Percentiles rank a stretch among this genome's conserved stretches.
phyloP scores from a whole-genome alignment of 2,888 invertebrate genomes.

The Drosophila lacicola region DNA sequence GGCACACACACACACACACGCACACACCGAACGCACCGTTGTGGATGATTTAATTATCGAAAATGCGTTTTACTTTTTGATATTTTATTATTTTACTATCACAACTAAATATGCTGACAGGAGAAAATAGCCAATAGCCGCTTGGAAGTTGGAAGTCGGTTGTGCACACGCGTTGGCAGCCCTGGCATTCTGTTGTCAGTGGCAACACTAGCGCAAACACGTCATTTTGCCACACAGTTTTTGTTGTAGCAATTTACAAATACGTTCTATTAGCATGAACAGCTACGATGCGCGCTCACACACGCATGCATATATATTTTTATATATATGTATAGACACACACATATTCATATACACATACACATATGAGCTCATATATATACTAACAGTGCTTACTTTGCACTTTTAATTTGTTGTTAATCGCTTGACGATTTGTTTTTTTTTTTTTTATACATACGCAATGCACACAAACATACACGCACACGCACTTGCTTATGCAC shows the following conservation, averaged over 20 bases:
- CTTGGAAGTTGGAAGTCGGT: constrained; percentile 18
- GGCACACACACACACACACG: constrained; percentile 24
- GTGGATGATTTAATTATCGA: constrained; percentile 5
- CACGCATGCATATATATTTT: constrained; percentile 8
- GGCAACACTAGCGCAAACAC: constrained; percentile 79
- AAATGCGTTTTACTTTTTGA: background rate
- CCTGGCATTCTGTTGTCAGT: constrained; percentile 72
- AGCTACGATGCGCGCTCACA: constrained; percentile 39
- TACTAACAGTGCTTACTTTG: constrained; percentile 51
- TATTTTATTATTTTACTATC: background rate
- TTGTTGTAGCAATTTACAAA: constrained; percentile 63
- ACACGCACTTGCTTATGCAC: constrained; percentile 61
- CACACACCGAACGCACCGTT: constrained; percentile 8
- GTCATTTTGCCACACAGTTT: constrained; percentile 70
- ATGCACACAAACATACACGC: constrained; percentile 37
- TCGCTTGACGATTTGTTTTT: constrained; percentile 48
- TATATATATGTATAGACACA: constrained; percentile 23
- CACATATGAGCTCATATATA: constrained; percentile 16
- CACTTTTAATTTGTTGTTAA: constrained; percentile 58
- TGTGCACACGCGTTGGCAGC: constrained; percentile 57
- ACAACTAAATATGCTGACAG: background rate
- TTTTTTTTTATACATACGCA: constrained; percentile 59
- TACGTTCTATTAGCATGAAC: constrained; percentile 58
- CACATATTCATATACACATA: constrained; percentile 5
- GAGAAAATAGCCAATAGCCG: constrained; percentile 25